phyloP scores from a whole-genome alignment of 2,888 invertebrate genomes.

The Ligdia adustata region DNA sequence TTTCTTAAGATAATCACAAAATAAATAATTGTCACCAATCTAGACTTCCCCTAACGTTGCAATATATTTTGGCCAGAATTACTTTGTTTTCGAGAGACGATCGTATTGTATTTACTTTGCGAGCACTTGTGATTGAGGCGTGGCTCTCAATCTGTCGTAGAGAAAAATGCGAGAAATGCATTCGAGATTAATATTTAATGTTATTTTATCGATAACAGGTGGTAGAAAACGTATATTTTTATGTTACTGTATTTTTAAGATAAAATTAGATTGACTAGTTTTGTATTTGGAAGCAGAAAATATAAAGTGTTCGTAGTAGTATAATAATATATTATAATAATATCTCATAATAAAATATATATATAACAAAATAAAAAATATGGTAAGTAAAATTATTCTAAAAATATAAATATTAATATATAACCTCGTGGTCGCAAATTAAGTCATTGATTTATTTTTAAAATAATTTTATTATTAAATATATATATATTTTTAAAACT shows the following conservation, averaged over 20 bases:
- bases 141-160: neutral
- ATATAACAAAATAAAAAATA: no score
- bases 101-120: slow-evolving; percentile 15
- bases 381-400: no score
- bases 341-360: no score
- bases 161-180: slow-evolving; percentile 4
- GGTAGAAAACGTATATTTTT: no score
- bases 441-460: no score
- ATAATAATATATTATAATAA: neutral
- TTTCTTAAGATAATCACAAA: no score
- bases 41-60: slow-evolving; percentile 27
- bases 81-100: slow-evolving; percentile 35
- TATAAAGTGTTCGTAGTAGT: neutral
- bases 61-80: slow-evolving; percentile 40
- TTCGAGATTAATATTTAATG: neutral
- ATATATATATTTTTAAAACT: neutral
- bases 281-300: no score
- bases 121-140: slow-evolving; percentile 6
- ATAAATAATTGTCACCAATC: neutral
- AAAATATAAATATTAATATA: no score
- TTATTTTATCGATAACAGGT: slow-evolving; percentile 8
- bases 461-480: neutral
- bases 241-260: neutral
- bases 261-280: neutral
- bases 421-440: no score